Evolutionary conservation across 1,140 invertebrate species (phyloP).

Genomic region (Mactra quadrangularis): DNA sequence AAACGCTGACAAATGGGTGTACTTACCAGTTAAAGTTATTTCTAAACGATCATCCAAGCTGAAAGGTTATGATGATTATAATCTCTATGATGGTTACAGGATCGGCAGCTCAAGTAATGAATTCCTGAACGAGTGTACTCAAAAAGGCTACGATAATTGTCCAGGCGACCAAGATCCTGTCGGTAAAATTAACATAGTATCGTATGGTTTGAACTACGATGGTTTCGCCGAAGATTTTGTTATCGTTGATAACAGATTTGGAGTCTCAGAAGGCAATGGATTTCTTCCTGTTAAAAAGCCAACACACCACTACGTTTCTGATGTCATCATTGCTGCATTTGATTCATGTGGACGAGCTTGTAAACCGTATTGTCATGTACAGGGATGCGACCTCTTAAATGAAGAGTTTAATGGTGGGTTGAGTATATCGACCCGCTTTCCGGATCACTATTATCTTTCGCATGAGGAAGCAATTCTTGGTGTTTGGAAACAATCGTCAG

Average conservation of each 20-base stretch:
- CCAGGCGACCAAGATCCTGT: constrained; percentile 38
- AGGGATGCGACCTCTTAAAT: neutral
- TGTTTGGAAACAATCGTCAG: constrained; percentile 52
- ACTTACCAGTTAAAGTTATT: constrained; percentile 75
- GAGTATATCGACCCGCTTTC: constrained; percentile 45
- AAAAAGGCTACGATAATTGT: constrained; percentile 58
- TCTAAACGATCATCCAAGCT: constrained; percentile 68
- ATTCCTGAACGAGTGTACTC: constrained; percentile 31
- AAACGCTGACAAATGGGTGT: constrained; percentile 51
- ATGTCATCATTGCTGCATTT: constrained; percentile 59
- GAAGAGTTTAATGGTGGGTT: constrained; percentile 59
- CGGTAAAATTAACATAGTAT: constrained; percentile 72
- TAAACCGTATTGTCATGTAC: constrained; percentile 44
- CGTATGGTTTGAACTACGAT: constrained; percentile 75
- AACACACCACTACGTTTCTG: constrained; percentile 29
- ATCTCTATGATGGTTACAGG: constrained; percentile 44
- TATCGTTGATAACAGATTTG: constrained; percentile 76
- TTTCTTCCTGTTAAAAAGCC: constrained; percentile 72
- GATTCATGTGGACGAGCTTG: constrained; percentile 68
- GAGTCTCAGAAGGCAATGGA: constrained; percentile 68
- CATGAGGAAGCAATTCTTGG: constrained; percentile 60
- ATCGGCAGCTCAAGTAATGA: neutral
- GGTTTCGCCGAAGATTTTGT: constrained; percentile 74
- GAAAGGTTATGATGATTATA: constrained; percentile 63
- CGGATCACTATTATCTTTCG: constrained; percentile 56